Evolutionary conservation across 2,797 vertebrate genomes (phyloP), one percentile per base, ranked within the genome.

Genomic region (Lagodon rhomboides): DNA sequence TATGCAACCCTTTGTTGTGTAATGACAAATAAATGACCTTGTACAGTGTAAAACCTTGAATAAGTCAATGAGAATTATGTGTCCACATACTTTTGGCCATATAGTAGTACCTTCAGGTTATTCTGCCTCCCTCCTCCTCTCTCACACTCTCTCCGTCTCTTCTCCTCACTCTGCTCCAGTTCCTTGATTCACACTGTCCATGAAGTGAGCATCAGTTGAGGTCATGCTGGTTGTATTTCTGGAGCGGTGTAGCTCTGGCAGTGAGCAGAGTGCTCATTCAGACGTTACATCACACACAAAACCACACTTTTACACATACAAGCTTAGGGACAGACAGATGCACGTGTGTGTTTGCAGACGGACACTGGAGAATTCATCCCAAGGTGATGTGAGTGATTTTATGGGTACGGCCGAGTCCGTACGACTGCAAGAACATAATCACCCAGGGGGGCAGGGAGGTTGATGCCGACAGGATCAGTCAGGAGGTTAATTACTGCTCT

Each of bases 211-310:
- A 85, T 88, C 58, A 69, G 70, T 20, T 80, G 83, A 86, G 66
- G 74, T 91, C 84, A 85, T 68, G 17, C 44, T 49, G 38, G 66
- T 75, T 73, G 62, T 81, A 79, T 83, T 82, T 85, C 62, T 85
- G 85, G 75, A 75, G 79, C 59, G 41, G 66, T 20, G 47, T 17
- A 0, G 50, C 71, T 68, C 71, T 78, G 53, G 77, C 83, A 78
- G 61, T 18, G 55, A 65, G 79, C 43, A 11, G 17, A 73, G 69
- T 16, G 49, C 76, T 87, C 68, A 38, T 70, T 74, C 64, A 89
- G 87, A 90, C 86, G 25, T 87, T 84, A 87, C 89, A 68, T 89
- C 87, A 90, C 63, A 63, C 53, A 72, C 44, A 77, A 61, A 75
- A 70, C 77, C 64, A 77, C 83, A 64, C 58, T 75, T 77, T 59